phyloP scores from a whole-genome alignment of 2,797 vertebrate genomes.

The Pteronotus mesoamericanus region DNA sequence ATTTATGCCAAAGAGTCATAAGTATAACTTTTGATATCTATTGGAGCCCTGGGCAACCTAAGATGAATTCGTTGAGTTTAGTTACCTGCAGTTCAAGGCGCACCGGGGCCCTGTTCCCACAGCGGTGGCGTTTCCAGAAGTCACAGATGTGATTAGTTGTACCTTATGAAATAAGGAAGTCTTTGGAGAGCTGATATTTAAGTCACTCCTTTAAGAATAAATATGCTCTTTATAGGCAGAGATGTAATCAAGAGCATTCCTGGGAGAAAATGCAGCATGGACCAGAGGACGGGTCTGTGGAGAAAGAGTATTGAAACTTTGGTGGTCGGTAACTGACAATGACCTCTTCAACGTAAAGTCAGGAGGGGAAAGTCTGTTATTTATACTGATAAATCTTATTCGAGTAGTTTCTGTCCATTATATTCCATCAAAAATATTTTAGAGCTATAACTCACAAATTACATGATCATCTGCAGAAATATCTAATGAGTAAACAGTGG shows the following conservation, averaged over 20 bases:
- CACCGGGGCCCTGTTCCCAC: not conserved
- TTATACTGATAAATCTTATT: not conserved
- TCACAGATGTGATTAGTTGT: constrained; percentile 40
- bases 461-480: not conserved
- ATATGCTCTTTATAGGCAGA: not conserved
- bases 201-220: not conserved
- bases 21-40: not conserved
- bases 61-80: not conserved
- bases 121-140: not conserved
- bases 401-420: not conserved
- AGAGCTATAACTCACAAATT: not conserved
- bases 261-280: not conserved
- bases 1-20: not conserved
- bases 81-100: constrained; percentile 18
- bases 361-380: not conserved
- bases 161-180: not conserved
- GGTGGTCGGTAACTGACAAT: not conserved
- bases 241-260: not conserved
- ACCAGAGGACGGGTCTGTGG: not conserved
- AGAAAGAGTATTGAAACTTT: not conserved
- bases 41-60: not conserved
- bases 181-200: constrained; percentile 31
- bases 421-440: constrained; percentile 37
- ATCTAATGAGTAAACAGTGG: not conserved
- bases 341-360: not conserved